Evolutionary conservation across 1,140 invertebrate genomes (phyloP).

Genomic region (Mactra quadrangularis): DNA sequence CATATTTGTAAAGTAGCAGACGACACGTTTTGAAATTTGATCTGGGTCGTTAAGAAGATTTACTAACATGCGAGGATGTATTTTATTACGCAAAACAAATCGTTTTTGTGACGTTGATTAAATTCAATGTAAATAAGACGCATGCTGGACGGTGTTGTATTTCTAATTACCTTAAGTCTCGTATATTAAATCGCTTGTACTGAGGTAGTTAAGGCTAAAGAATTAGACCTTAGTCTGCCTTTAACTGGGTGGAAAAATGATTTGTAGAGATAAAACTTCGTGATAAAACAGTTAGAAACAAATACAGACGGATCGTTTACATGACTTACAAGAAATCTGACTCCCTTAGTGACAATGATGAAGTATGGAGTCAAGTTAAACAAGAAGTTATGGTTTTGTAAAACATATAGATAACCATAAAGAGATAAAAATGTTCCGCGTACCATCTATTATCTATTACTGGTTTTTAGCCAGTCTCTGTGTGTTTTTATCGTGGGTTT

Average conservation of each 20-base stretch:
- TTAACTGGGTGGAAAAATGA: constrained; percentile 46
- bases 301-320: too few species aligned
- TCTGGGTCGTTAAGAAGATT: constrained; percentile 22
- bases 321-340: too few species aligned
- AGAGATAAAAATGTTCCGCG: too few species aligned
- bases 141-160: constrained; percentile 29
- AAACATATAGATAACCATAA: too few species aligned
- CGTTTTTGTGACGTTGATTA: constrained; percentile 39
- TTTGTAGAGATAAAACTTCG: constrained; percentile 24
- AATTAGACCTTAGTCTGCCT: constrained; percentile 23
- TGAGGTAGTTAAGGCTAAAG: constrained; percentile 1
- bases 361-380: too few species aligned
- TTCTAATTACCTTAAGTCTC: constrained; percentile 16
- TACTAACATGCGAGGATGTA: constrained; percentile 28
- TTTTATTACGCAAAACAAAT: constrained; percentile 28
- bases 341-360: too few species aligned
- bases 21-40: constrained; percentile 9
- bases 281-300: constrained; percentile 3
- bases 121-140: constrained; percentile 24
- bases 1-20: too few species aligned
- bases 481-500: too few species aligned
- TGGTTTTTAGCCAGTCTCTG: too few species aligned
- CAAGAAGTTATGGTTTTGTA: too few species aligned
- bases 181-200: constrained; percentile 12
- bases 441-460: too few species aligned